phyloP scores from a whole-genome alignment of 2,888 invertebrate species.

The Eupithecia subfuscata region DNA sequence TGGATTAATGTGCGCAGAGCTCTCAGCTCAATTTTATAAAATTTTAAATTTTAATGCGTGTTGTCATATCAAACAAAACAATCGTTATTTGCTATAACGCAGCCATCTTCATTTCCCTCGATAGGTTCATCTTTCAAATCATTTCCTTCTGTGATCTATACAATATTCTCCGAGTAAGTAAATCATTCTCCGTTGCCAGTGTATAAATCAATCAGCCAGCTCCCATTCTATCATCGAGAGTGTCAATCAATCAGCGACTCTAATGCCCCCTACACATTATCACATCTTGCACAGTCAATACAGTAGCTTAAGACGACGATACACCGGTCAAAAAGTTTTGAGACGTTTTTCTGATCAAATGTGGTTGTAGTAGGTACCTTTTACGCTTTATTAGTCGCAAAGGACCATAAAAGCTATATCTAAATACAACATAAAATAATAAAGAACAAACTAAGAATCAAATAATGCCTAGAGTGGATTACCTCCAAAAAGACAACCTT shows the following conservation, averaged over 20 bases:
- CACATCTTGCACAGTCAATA: conserved; percentile 55
- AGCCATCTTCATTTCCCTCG: neutral
- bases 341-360: too few species aligned
- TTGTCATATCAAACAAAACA: neutral
- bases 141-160: neutral
- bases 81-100: neutral
- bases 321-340: neutral
- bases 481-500: too few species aligned
- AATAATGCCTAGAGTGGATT: too few species aligned
- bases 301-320: conserved; percentile 28
- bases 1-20: too few species aligned
- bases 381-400: too few species aligned
- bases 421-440: too few species aligned
- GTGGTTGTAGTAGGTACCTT: too few species aligned
- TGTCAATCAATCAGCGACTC: conserved; percentile 26
- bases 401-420: too few species aligned
- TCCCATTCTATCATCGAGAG: conserved; percentile 20
- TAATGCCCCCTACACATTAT: conserved; percentile 38
- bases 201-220: conserved; percentile 27
- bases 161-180: neutral
- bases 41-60: too few species aligned
- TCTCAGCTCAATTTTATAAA: too few species aligned
- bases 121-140: neutral
- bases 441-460: too few species aligned
- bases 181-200: conserved; percentile 1